Base-by-base conservation (phyloP, 2,113 vertebrate species). In the Sturnus vulgaris region DNA sequence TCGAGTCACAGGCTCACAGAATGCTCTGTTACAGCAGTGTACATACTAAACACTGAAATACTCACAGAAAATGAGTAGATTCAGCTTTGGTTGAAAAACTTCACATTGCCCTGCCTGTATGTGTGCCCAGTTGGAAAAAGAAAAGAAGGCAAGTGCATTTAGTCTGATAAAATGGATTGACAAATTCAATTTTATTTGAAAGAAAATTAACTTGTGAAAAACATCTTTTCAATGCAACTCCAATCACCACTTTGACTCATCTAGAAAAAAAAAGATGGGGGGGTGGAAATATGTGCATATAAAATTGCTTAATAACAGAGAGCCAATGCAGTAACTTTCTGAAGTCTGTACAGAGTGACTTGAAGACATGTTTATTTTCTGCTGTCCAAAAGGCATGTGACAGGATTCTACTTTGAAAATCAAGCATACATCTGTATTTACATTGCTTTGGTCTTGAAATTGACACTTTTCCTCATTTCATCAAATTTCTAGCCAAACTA, bases 251-350 rank as follows among this genome's bases (percentile, higher is more conserved):
- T 73, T 71, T 83, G 53, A 70, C 22, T 64, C n/a, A 76, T 25
- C 12, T 52, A 40, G 33, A 83, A 89, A 84, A 77, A 76, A 52
- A 80, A n/a, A n/a, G n/a, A n/a, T n/a, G n/a, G 14, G 0, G 11
- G 1, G 14, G 8, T 23, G 0, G 2, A 5, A 35, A 3, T 27
- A 13, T 33, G 11, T 37, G 11, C 73, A 11, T 33, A 22, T 42
- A 59, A 44, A 46, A 66, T 60, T 55, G 16, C 24, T 73, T 79
- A 57, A 11, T 22, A 52, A 53, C 4, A 65, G 27, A 31, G 9
- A 82, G 11, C 3, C 91, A 71, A 75, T 28, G 21, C 11, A 66
- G 30, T 65, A 47, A 49, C 30, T 57, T 70, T 59, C 39, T 79
- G 23, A 90, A 76, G 33, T 60, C 21, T 9, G 30, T 12, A 24